phyloP scores from a whole-genome alignment of 1,140 invertebrate genomes.

The Leptestheria dahalacensis region DNA sequence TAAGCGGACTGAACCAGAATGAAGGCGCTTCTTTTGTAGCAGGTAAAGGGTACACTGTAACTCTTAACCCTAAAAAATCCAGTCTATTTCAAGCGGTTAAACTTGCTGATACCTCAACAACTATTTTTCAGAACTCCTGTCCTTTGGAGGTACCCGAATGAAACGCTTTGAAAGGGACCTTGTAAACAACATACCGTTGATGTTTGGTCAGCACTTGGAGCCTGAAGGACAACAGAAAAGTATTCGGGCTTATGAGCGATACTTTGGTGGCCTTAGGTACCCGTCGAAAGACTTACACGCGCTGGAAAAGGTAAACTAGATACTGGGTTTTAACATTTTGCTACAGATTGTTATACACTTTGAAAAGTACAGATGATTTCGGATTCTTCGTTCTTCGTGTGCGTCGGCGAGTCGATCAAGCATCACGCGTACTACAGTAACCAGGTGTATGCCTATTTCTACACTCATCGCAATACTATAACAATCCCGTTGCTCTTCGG shows the following conservation, averaged over 20 bases:
- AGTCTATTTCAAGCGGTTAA: background rate
- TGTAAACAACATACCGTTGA: constrained; percentile 1
- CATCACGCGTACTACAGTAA: background rate
- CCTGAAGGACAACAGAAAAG: background rate
- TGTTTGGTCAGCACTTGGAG: background rate
- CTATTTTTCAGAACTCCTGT: background rate
- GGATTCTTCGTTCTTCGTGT: background rate
- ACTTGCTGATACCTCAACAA: background rate
- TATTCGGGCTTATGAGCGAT: background rate
- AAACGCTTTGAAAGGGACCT: constrained; percentile 1
- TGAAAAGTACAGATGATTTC: background rate
- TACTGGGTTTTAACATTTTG: background rate
- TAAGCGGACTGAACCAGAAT: constrained; percentile 46
- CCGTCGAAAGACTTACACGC: background rate
- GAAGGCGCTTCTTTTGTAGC: constrained; percentile 36
- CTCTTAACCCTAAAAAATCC: background rate
- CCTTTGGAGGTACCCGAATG: background rate
- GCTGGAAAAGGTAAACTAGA: background rate
- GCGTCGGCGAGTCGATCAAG: background rate
- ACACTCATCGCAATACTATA: background rate
- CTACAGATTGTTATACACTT: background rate
- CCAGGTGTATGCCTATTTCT: background rate
- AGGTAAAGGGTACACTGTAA: constrained; percentile 12
- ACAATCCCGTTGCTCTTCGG: background rate
- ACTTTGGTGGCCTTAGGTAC: background rate